Evolutionary conservation across 1,140 invertebrate genomes (phyloP).

Genomic region (Maniola jurtina): DNA sequence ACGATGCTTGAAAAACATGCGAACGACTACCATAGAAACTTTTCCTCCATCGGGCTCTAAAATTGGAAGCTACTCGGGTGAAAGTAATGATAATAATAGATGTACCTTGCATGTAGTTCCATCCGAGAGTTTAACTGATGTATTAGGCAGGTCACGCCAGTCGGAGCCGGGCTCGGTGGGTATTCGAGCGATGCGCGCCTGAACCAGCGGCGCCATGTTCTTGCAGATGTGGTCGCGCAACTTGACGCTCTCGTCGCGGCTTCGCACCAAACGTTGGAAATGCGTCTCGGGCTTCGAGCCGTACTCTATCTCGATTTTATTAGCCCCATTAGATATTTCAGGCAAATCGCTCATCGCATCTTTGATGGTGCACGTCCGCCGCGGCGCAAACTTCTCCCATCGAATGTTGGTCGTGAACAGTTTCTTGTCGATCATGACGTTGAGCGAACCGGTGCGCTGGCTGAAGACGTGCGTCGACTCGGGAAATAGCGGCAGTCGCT

Average conservation of each 20-base stretch:
- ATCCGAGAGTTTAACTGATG: slow-evolving; percentile 84
- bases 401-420: slow-evolving; percentile 70
- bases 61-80: too few relatives aligned
- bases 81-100: slow-evolving; percentile 11
- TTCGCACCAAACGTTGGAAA: slow-evolving; percentile 87
- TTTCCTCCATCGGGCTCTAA: too few relatives aligned
- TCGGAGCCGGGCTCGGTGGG: slow-evolving; percentile 88
- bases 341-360: slow-evolving; percentile 93
- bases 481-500: slow-evolving; percentile 88
- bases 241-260: slow-evolving; percentile 79
- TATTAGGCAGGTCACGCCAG: slow-evolving; percentile 93
- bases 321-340: slow-evolving; percentile 86
- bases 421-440: slow-evolving; percentile 87
- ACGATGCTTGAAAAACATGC: too few relatives aligned
- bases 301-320: slow-evolving; percentile 85
- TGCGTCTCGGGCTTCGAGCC: slow-evolving; percentile 85
- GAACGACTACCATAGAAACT: too few relatives aligned
- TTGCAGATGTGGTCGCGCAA: slow-evolving; percentile 92
- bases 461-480: slow-evolving; percentile 91
- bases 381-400: slow-evolving; percentile 83
- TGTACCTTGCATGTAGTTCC: slow-evolving; percentile 81
- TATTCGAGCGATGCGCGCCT: slow-evolving; percentile 88
- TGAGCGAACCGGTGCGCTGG: slow-evolving; percentile 84
- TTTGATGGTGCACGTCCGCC: slow-evolving; percentile 86
- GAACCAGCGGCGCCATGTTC: slow-evolving; percentile 89